These are phyloP conservation scores for Hirtodrosophila confusa DNA, from an alignment of 2,888 invertebrate genomes.

Conservation along the genomic window DNA sequence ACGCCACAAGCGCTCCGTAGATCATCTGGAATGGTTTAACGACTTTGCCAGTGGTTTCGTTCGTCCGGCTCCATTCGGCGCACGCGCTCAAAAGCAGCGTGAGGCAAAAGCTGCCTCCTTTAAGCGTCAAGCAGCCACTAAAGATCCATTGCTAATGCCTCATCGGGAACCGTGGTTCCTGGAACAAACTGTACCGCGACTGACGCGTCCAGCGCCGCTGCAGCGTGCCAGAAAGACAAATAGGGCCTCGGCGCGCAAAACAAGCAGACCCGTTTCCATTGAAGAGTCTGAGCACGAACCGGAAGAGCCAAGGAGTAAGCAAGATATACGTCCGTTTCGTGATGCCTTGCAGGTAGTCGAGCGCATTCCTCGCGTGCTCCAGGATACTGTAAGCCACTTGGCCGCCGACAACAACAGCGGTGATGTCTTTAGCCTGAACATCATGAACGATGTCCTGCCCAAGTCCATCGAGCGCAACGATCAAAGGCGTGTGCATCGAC, in stretches of 20 bases:
- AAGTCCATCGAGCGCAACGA: constrained; percentile 36
- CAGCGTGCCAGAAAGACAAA: constrained; percentile 26
- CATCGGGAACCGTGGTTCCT: constrained; percentile 62
- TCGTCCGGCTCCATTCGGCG: constrained; percentile 78
- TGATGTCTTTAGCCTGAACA: constrained; percentile 68
- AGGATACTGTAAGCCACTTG: constrained; percentile 65
- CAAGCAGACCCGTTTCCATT: constrained; percentile 13
- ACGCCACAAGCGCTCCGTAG: constrained; percentile 73
- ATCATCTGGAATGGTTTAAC: constrained; percentile 80
- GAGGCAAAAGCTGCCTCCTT: constrained; percentile 35
- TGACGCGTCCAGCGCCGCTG: constrained; percentile 64
- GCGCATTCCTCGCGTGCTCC: constrained; percentile 64
- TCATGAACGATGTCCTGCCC: constrained; percentile 57
- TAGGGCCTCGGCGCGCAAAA: constrained; percentile 20
- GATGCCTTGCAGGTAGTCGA: constrained; percentile 69
- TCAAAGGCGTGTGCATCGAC: constrained; percentile 11
- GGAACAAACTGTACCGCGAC: constrained; percentile 43
- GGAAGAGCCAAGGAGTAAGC: constrained; percentile 4
- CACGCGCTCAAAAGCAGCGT: constrained; percentile 34
- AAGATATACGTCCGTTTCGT: constrained; percentile 62
- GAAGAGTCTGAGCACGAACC: constrained; percentile 24
- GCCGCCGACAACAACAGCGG: constrained; percentile 50
- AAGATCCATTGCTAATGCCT: not conserved
- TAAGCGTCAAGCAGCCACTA: constrained; percentile 25
- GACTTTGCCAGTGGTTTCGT: constrained; percentile 76